Conservation (phyloP, 2,797 vertebrate species). For the Pseudocheirus occidentalis region DNA sequence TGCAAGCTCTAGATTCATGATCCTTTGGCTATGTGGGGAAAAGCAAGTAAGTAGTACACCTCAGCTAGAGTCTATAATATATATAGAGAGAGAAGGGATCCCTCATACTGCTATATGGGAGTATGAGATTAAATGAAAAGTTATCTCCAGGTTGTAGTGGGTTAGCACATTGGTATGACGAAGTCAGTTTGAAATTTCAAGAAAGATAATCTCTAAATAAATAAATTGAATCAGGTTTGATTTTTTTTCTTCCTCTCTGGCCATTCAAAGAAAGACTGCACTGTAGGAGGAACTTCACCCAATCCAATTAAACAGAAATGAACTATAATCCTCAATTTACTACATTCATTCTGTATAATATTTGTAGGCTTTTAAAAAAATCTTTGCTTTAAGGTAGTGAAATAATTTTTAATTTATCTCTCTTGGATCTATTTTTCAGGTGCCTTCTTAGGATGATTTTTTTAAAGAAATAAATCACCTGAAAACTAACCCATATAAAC, state of each 20-base stretch:
- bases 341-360: neutral
- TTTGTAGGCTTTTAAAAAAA: neutral
- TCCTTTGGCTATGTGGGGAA: neutral
- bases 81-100: accelerated
- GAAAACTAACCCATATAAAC: too few species aligned
- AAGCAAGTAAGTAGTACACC: neutral
- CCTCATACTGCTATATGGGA: neutral
- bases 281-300: neutral
- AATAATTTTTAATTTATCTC: neutral
- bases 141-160: neutral
- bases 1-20: neutral
- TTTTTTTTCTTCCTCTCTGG: neutral
- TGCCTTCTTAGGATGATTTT: neutral
- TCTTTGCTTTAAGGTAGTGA: neutral
- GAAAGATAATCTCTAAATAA: neutral
- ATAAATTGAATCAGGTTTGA: neutral
- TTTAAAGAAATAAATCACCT: neutral
- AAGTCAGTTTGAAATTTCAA: neutral
- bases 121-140: neutral
- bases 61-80: neutral
- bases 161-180: accelerated
- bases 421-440: neutral
- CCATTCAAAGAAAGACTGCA: neutral
- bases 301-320: neutral
- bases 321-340: neutral